Evolutionary conservation across 2,888 invertebrate genomes (phyloP), one percentile per base, ranked within the genome.

Genomic region (Caenorhabditis sp.): DNA sequence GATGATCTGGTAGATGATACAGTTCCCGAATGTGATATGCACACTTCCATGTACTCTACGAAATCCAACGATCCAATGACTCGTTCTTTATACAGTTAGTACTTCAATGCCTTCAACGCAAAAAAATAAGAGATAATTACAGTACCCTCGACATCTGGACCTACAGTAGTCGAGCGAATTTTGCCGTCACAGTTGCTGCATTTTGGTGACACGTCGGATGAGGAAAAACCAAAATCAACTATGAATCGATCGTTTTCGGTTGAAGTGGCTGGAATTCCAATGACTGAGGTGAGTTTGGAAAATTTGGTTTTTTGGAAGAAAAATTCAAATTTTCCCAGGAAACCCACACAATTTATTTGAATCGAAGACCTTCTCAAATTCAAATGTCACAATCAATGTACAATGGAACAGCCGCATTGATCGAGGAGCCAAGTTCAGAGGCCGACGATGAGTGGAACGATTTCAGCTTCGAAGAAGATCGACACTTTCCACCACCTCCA

Each of bases 131-230:
- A 43, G 43, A 10, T 17, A 43, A 26, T 14, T 26, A 12, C 21
- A 53, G 53, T 53, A 17, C 53, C 53, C 24, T 53, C 53, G 21
- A 53, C 53, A 21, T 53, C 53, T 53, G 21, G n/a, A n/a, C 66
- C 71, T 5, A 54, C 77, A 0, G 76, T 81, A 4, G 75, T 81
- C 26, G 81, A 81, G 19, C 69, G 79, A 14, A 68, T 76, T 19
- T 67, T 80, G 61, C 81, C 72, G 37, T 72, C 79, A 0, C 80
- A 80, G 24, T 65, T 81, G n/a, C 68, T 74, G 4, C 71, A 75
- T 37, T 81, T 75, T 36, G 77, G 70, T 1, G 75, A 76, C 19
- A 59, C 69, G 36, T 75, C 74, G 0, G 79, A 79, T 51, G 79
- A 79, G 43, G 78, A 78, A 50, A 60, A 60, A 58, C 19, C 43